Evolutionary conservation across 2,797 vertebrate species (phyloP).

Genomic region (Lutjanus campechanus): DNA sequence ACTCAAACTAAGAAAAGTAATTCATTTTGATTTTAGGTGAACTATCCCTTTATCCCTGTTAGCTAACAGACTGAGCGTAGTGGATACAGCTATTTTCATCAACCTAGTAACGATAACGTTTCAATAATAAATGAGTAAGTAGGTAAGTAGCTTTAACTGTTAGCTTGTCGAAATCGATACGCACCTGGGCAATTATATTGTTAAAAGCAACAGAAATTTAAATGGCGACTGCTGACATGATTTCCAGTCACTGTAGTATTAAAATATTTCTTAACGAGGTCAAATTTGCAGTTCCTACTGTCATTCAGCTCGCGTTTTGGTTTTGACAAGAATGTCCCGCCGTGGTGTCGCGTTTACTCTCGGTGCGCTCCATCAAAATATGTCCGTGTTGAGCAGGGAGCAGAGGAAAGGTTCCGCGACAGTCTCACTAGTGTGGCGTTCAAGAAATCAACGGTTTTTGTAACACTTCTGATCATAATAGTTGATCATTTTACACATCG

Average conservation of each 20-base stretch:
- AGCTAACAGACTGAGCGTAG: neutral
- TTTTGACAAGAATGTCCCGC: neutral
- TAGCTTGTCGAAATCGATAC: neutral
- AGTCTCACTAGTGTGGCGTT: conserved; percentile 3
- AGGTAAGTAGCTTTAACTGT: conserved; percentile 17
- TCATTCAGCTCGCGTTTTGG: neutral
- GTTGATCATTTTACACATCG: neutral
- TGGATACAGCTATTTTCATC: neutral
- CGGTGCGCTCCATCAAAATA: conserved; percentile 71
- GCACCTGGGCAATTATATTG: neutral
- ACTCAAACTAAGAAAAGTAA: neutral
- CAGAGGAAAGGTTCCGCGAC: conserved; percentile 46
- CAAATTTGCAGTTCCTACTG: neutral
- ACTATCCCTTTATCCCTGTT: neutral
- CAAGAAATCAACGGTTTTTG: conserved; percentile 31
- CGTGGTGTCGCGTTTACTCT: neutral
- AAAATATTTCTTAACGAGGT: neutral
- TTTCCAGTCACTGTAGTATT: neutral
- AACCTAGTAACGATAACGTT: too few relatives aligned
- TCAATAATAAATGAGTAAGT: neutral
- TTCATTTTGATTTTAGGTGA: neutral
- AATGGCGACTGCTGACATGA: rapidly evolving
- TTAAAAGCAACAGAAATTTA: neutral
- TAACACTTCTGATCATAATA: conserved; percentile 4
- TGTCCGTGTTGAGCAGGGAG: conserved; percentile 12